Base-by-base conservation (phyloP, 2,888 invertebrate species). In the Melanargia galathea region DNA sequence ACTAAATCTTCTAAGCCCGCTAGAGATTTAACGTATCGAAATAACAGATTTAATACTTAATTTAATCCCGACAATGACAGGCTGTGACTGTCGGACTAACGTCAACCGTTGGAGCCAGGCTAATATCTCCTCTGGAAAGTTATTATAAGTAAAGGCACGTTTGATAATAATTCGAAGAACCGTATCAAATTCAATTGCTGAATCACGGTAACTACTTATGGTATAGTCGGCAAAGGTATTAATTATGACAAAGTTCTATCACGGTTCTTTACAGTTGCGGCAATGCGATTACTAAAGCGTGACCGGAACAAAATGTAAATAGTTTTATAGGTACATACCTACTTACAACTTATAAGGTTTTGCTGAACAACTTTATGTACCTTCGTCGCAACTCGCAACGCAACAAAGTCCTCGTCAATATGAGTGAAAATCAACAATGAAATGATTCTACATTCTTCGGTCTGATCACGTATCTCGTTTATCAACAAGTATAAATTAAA, bases 11-110 rank as follows among this genome's bases (percentile, higher is more conserved):
- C 6, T 43, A 43, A 45, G 45, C 45, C 45, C 33, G 7, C 43
- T 8, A 62, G 51, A 62, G 64, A 65, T 64, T 64, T 11, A 61
- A 60, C 49, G 67, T 80, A 86, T 86, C 84, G 79, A 79, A 82
- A 79, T 87, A 87, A 88, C 79, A 76, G 76, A 75, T 83, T 87
- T 86, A 84, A 72, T 87, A 83, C 78, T 78, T 80, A 82, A 87
- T 87, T 87, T 87, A 84, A 86, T 85, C 79, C 75, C 72, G 78
- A 79, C 73, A 78, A 79, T 76, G 76, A 73, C 73, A 73, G 70
- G 80, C 75, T 78, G 76, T 80, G 78, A 64, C 77, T 84, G 90
- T 86, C 89, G 70, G 79, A 71, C 80, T 83, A 81, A 72, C 72
- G 73, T 75, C 75, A 68, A 35, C n/a, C 20, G 58, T 33, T 57